Percentiles rank a stretch among this genome's conserved stretches.
phyloP scores from a whole-genome alignment of 2,797 vertebrate genomes.

The Hydrophis major region DNA sequence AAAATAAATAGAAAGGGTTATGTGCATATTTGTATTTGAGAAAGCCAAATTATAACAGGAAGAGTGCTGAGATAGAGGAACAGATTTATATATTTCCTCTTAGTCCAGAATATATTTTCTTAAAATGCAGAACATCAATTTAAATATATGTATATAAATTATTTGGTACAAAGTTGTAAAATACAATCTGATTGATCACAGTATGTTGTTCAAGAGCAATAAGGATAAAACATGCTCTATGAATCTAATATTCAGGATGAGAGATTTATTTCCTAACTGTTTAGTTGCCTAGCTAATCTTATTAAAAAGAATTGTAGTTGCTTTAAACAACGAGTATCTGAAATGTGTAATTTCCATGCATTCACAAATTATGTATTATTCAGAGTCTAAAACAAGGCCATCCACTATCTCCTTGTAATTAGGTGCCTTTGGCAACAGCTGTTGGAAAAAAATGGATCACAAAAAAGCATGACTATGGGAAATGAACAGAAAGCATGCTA shows the following conservation, averaged over 20 bases:
- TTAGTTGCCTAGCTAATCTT: slow-evolving; percentile 33
- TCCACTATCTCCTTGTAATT: slow-evolving; percentile 40
- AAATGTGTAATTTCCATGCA: slow-evolving; percentile 51
- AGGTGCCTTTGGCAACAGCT: slow-evolving; percentile 59
- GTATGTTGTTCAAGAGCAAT: not conserved
- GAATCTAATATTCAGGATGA: slow-evolving; percentile 27
- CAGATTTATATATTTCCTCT: not conserved
- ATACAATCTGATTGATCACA: not conserved
- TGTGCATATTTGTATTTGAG: not conserved
- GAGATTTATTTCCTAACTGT: slow-evolving; percentile 48
- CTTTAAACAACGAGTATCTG: slow-evolving; percentile 48
- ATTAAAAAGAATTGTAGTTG: not conserved
- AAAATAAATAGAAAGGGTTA: not conserved
- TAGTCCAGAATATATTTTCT: not conserved
- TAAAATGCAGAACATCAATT: not conserved
- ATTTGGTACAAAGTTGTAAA: slow-evolving; percentile 18
- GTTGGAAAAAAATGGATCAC: slow-evolving; percentile 58
- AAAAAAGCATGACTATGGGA: slow-evolving; percentile 55
- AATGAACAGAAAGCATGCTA: slow-evolving; percentile 55
- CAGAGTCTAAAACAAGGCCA: slow-evolving; percentile 40
- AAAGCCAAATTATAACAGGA: not conserved
- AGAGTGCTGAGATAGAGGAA: not conserved
- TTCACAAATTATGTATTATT: slow-evolving; percentile 10
- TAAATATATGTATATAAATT: not conserved
- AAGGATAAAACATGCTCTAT: slow-evolving; percentile 21